Percentiles rank a stretch among this genome's conserved stretches.
Conservation (phyloP, 2,888 invertebrate genomes). For the Hedychridium roseum region DNA sequence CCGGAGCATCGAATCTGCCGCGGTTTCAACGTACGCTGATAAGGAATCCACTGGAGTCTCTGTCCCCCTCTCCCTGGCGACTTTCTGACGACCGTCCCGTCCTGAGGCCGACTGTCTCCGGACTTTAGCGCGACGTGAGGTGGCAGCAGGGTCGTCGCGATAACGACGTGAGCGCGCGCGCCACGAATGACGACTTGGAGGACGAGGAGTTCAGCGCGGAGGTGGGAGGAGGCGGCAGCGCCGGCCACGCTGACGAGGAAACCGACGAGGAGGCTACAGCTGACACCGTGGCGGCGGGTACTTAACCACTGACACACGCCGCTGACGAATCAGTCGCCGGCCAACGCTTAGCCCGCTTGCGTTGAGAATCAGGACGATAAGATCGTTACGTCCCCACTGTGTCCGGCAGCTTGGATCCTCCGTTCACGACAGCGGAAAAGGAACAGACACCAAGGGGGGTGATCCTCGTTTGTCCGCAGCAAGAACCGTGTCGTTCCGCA, state of each 20-base stretch:
- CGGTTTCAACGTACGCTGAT: no score
- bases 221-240: conserved; percentile 13
- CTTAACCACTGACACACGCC: conserved; percentile 32
- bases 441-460: background rate
- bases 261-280: conserved; percentile 26
- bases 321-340: conserved; percentile 29
- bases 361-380: no score
- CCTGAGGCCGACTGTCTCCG: no score
- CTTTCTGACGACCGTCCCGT: no score
- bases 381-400: no score
- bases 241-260: conserved; percentile 19
- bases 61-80: no score
- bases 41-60: no score
- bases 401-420: no score
- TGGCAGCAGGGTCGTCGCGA: no score
- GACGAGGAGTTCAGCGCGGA: conserved; percentile 17
- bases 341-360: conserved; percentile 6
- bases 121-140: no score
- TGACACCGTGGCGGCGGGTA: conserved; percentile 23
- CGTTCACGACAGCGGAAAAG: no score
- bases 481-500: background rate
- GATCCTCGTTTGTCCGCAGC: background rate
- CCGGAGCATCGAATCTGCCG: no score
- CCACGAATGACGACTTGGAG: conserved; percentile 17
- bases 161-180: conserved; percentile 5